Percentiles rank a stretch among this genome's conserved stretches.
phyloP scores from a whole-genome alignment of 2,888 invertebrate species.

The Caenorhabditis sp. region DNA sequence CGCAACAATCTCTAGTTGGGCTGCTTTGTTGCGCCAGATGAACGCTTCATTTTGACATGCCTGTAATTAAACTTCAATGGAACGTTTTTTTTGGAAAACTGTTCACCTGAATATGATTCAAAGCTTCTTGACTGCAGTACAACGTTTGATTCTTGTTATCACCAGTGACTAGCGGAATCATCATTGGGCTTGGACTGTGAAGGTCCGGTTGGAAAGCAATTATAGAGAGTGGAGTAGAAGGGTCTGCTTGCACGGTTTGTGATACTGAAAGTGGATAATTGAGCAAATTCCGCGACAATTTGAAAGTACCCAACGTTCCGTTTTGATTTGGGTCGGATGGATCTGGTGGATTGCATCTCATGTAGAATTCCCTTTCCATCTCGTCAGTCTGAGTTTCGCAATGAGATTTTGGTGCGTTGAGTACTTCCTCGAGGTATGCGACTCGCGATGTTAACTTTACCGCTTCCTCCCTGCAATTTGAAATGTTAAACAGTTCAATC shows the following conservation, averaged over 20 bases:
- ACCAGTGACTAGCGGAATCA: slow-evolving; percentile 53
- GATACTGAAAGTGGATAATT: slow-evolving; percentile 41
- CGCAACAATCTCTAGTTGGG: slow-evolving; percentile 80
- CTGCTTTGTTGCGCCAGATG: slow-evolving; percentile 82
- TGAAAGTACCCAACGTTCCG: slow-evolving; percentile 39
- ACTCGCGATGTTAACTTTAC: slow-evolving; percentile 66
- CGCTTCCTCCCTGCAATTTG: slow-evolving; percentile 76
- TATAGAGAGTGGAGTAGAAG: slow-evolving; percentile 65
- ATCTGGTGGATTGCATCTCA: slow-evolving; percentile 56
- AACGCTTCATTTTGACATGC: slow-evolving; percentile 82
- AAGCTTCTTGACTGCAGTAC: slow-evolving; percentile 70
- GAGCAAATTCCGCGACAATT: slow-evolving; percentile 1
- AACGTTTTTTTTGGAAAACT: too few relatives aligned
- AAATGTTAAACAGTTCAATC: too few relatives aligned
- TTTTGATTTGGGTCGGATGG: slow-evolving; percentile 66
- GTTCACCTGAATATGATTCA: slow-evolving; percentile 72
- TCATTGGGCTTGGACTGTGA: slow-evolving; percentile 58
- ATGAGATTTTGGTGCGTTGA: slow-evolving; percentile 42
- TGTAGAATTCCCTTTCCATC: slow-evolving; percentile 38
- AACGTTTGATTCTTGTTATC: slow-evolving; percentile 62
- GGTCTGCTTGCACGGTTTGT: slow-evolving; percentile 60
- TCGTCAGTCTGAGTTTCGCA: slow-evolving; percentile 59
- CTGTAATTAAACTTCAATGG: slow-evolving; percentile 62
- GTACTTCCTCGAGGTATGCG: slow-evolving; percentile 63
- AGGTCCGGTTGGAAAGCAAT: slow-evolving; percentile 40